Percentiles rank a stretch among this genome's conserved stretches.
These are phyloP conservation scores for Apolygus lucorum DNA, from an alignment of 1,140 invertebrate species.

Conservation along the genomic window DNA sequence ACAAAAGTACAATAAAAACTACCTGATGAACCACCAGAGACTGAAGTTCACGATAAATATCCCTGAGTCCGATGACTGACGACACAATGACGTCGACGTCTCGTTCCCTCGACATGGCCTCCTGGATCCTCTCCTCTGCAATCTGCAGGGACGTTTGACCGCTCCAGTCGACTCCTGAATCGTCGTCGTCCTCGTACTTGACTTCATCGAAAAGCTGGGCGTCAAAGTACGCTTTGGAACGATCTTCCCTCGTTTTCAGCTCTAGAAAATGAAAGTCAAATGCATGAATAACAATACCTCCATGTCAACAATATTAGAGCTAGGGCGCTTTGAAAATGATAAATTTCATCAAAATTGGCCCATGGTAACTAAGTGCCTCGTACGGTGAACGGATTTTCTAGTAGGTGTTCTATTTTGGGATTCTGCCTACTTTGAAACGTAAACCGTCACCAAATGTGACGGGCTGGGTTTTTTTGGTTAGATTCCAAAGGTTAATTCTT, in stretches of 20 bases:
- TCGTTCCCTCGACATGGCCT: conserved; percentile 71
- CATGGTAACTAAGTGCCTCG: no score
- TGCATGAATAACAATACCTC: not conserved
- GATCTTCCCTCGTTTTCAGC: conserved; percentile 77
- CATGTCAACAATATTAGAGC: not conserved
- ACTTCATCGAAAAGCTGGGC: conserved; percentile 25
- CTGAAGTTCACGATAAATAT: conserved; percentile 76
- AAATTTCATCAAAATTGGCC: no score
- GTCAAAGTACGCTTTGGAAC: conserved; percentile 76
- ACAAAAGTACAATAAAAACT: no score
- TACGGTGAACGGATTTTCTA: no score
- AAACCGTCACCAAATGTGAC: no score
- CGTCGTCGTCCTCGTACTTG: conserved; percentile 28
- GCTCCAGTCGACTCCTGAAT: not conserved
- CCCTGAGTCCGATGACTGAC: conserved; percentile 86
- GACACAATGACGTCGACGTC: conserved; percentile 85
- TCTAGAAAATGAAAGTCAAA: conserved; percentile 46
- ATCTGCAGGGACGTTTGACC: conserved; percentile 41
- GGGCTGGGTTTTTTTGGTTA: no score
- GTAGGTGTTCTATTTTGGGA: no score
- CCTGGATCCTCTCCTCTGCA: conserved; percentile 70
- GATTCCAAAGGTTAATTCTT: no score
- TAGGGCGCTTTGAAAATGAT: no score
- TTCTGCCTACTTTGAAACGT: no score
- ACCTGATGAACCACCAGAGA: conserved; percentile 56